Evolutionary conservation across 2,113 vertebrate genomes (phyloP), one percentile per base, ranked within the genome.

Genomic region (Phoxinus phoxinus): DNA sequence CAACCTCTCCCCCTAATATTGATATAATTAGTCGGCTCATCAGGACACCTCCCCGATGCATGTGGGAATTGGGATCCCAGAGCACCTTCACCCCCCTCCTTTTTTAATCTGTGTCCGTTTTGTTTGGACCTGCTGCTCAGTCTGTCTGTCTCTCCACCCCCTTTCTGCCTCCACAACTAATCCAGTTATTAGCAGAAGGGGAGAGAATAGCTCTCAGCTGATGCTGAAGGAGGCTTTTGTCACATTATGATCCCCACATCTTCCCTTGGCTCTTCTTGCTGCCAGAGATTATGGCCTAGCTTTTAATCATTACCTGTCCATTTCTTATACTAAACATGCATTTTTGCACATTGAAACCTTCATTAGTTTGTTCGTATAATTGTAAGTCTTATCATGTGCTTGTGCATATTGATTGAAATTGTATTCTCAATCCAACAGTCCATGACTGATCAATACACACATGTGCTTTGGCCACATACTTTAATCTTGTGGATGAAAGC

Each of bases 91-190:
- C 92, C 93, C 92, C 93, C 92, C 92, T 91, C 88, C 90, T 93
- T 94, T 94, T 94, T 93, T 95, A 95, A 95, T 95, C 94, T 94
- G 84, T 91, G 89, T 94, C 92, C 93, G 93, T 94, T 95, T 95
- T 95, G 94, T 94, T 93, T 92, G 91, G 93, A 92, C 73, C 85
- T 83, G 81, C 88, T 84, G 86, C 84, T 86, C 12, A n/a, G 67
- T 75, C 74, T 83, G 81, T 83, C 80, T 80, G 46, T 71, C 80
- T 81, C 88, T 84, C 86, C 78, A 76, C 85, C 87, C 71, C 72
- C 74, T 87, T 80, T 71, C 88, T 85, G 25, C 71, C 87, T 89
- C 83, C 91, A 85, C 90, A 91, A 72, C 91, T 95, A 94, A 94
- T 95, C 95, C 93, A 89, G 91, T 93, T 93, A 93, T 94, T 91